phyloP scores from a whole-genome alignment of 2,888 invertebrate species.

The Falcaria lacertinaria region DNA sequence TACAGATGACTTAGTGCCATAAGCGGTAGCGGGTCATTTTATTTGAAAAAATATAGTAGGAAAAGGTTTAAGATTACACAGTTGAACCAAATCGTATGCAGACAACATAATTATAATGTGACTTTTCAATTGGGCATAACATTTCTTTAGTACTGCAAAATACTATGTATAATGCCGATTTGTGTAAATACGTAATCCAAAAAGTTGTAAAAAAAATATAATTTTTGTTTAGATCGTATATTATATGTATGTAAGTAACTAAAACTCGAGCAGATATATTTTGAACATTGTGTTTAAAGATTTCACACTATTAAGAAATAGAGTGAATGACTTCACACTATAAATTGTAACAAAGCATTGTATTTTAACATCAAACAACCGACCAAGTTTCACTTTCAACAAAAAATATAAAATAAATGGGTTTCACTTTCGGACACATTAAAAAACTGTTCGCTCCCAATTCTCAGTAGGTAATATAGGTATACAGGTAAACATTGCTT shows the following conservation, averaged over 20 bases:
- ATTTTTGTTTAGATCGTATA: no score
- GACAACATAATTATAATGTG: no score
- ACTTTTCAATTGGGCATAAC: no score
- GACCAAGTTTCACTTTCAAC: constrained; percentile 58
- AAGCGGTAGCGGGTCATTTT: constrained; percentile 11
- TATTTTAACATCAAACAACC: constrained; percentile 23
- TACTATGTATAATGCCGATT: no score
- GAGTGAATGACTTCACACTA: constrained; percentile 1
- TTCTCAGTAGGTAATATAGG: constrained; percentile 24
- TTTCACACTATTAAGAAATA: neutral
- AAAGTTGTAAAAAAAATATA: no score
- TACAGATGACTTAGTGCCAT: neutral
- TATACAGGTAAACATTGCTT: constrained; percentile 39
- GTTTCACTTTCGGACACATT: constrained; percentile 54
- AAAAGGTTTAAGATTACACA: no score
- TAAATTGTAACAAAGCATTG: constrained; percentile 16
- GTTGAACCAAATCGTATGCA: no score
- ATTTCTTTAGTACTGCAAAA: no score
- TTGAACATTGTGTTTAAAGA: no score
- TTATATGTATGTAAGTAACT: no score
- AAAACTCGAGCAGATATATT: no score
- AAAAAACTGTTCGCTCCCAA: constrained; percentile 31
- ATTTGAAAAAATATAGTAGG: neutral
- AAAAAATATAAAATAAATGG: constrained; percentile 40
- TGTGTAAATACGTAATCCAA: no score